Percentiles rank a stretch among this genome's conserved stretches.
Evolutionary conservation across 2,888 invertebrate species (phyloP).

Genomic region (Anorthoa munda): DNA sequence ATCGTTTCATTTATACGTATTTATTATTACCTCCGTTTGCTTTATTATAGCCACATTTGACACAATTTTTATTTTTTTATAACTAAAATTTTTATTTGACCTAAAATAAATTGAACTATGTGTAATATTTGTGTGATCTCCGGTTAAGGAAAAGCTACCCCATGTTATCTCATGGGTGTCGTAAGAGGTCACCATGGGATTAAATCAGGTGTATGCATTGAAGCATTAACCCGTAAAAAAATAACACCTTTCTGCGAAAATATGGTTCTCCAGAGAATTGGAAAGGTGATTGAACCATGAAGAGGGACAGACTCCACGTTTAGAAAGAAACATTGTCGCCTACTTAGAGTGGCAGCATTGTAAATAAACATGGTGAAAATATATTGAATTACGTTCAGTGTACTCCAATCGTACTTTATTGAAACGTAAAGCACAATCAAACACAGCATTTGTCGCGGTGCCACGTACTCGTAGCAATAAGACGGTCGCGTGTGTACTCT

Average conservation of each 20-base stretch:
- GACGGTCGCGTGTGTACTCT: constrained; percentile 61
- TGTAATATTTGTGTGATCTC: neutral
- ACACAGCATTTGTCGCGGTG: constrained; percentile 65
- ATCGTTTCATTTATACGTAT: constrained; percentile 79
- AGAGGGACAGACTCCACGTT: neutral
- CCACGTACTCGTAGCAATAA: constrained; percentile 70
- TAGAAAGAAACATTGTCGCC: neutral
- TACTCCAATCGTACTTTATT: constrained; percentile 46
- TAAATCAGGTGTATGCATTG: constrained; percentile 27
- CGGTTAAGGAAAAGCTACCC: neutral
- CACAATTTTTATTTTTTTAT: constrained; percentile 64
- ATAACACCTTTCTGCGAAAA: constrained; percentile 31
- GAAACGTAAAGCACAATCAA: constrained; percentile 58
- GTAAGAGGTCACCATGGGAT: constrained; percentile 11
- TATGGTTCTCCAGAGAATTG: constrained; percentile 12
- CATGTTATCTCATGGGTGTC: neutral
- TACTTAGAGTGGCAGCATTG: neutral
- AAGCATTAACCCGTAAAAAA: constrained; percentile 29
- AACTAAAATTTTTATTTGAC: constrained; percentile 10
- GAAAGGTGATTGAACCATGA: neutral
- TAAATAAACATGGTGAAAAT: neutral
- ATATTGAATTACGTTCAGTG: constrained; percentile 31
- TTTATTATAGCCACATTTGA: constrained; percentile 62
- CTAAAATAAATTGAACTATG: neutral
- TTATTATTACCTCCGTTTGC: constrained; percentile 76